These are phyloP conservation scores for Meliscaeva auricollis DNA, from an alignment of 2,888 invertebrate genomes.

Conservation along the genomic window DNA sequence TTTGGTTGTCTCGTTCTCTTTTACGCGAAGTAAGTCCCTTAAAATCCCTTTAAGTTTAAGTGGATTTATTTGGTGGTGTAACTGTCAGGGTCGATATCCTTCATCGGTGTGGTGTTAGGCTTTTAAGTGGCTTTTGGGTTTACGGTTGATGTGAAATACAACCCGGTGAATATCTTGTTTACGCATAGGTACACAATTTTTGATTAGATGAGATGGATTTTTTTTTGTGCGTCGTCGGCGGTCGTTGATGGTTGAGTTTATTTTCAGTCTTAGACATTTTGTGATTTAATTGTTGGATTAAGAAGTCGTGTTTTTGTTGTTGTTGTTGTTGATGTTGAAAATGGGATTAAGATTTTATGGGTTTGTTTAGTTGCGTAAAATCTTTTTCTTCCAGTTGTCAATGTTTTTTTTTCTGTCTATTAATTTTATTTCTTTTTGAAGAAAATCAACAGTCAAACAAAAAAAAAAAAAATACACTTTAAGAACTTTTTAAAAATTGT, in stretches of 20 bases:
- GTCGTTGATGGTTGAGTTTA: conserved; percentile 11
- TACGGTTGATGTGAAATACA: conserved; percentile 33
- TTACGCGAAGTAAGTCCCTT: conserved; percentile 33
- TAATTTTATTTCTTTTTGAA: neutral
- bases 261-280: neutral
- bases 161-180: conserved; percentile 29
- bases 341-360: neutral
- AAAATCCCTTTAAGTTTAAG: conserved; percentile 45
- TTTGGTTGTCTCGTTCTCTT: neutral
- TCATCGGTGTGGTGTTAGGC: conserved; percentile 36
- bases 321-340: neutral
- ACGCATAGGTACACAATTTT: conserved; percentile 25
- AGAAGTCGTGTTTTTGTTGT: neutral
- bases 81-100: conserved; percentile 38
- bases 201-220: conserved; percentile 12
- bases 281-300: conserved; percentile 20
- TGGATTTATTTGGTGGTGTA: conserved; percentile 46
- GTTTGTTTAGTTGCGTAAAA: neutral
- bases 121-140: conserved; percentile 39
- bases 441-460: neutral
- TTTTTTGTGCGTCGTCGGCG: neutral
- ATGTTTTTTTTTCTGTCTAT: neutral
- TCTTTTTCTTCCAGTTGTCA: neutral
- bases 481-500: no score
- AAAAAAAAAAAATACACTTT: no score